These are phyloP conservation scores for Dendrolimus punctatus DNA, from an alignment of 1,140 invertebrate genomes.

Conservation along the genomic window DNA sequence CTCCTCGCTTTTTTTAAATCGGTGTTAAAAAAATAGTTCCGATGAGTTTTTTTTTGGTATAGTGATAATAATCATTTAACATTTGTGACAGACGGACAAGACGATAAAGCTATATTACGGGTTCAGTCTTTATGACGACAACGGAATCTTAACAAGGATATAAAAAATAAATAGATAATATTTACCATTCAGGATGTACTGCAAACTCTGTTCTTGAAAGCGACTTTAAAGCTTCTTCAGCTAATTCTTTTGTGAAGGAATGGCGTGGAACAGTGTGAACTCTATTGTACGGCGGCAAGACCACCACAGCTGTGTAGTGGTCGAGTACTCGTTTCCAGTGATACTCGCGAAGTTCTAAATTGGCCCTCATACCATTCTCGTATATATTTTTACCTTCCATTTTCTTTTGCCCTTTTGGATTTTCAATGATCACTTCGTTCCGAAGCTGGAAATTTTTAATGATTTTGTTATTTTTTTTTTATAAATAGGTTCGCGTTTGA, in stretches of 20 bases:
- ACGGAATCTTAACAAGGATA: too few relatives aligned
- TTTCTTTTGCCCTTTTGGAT: slow-evolving; percentile 29
- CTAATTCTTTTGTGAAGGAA: slow-evolving; percentile 38
- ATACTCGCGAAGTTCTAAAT: slow-evolving; percentile 42
- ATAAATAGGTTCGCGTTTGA: too few relatives aligned
- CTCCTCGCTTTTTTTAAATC: too few relatives aligned
- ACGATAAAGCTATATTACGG: too few relatives aligned
- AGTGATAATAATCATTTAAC: too few relatives aligned
- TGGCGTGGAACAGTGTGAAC: slow-evolving; percentile 25
- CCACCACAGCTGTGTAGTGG: slow-evolving; percentile 50
- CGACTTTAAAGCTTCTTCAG: slow-evolving; percentile 34
- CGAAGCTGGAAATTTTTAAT: slow-evolving; percentile 37
- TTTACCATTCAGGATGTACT: slow-evolving; percentile 56
- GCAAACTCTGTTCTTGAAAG: slow-evolving; percentile 41
- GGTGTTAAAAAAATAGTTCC: too few relatives aligned
- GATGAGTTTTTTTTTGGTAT: too few relatives aligned
- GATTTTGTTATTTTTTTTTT: too few relatives aligned
- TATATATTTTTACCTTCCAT: slow-evolving; percentile 44
- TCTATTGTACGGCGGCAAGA: slow-evolving; percentile 34
- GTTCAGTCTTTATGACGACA: too few relatives aligned
- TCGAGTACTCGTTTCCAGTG: slow-evolving; percentile 49
- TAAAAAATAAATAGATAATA: not conserved
- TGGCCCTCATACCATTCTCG: slow-evolving; percentile 42
- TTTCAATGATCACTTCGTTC: slow-evolving; percentile 35
- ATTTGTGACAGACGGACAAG: too few relatives aligned